Evolutionary conservation across 2,113 vertebrate genomes (phyloP).

Genomic region (Coregonus clupeaformis): DNA sequence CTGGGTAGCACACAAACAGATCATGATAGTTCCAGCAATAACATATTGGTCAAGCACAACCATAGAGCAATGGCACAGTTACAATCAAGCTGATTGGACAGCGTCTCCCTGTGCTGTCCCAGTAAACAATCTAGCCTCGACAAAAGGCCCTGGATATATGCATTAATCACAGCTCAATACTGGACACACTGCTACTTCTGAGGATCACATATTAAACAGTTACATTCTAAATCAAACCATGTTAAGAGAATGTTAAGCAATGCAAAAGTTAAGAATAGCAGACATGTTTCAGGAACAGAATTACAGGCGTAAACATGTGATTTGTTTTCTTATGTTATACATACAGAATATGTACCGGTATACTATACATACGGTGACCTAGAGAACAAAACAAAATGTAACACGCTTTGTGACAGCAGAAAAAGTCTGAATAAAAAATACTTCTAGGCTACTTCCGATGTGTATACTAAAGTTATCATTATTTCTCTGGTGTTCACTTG

Average conservation of each 20-base stretch:
- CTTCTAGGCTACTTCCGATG: neutral
- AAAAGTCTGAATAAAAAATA: neutral
- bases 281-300: neutral
- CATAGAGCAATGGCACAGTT: conserved; percentile 23
- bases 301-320: neutral
- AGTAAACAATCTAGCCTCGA: neutral
- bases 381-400: neutral
- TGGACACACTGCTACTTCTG: neutral
- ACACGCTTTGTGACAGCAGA: neutral
- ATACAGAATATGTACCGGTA: neutral
- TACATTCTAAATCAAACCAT: neutral
- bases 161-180: neutral
- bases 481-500: neutral
- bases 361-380: neutral
- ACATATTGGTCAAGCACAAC: conserved; percentile 2
- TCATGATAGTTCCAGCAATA: conserved; percentile 28
- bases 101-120: neutral
- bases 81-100: conserved; percentile 16
- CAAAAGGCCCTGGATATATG: neutral
- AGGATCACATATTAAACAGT: neutral
- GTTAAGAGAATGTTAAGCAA: neutral
- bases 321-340: neutral
- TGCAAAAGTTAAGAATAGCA: neutral
- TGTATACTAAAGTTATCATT: neutral
- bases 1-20: conserved; percentile 37